Conservation (phyloP, 2,888 invertebrate species). For the Epinotia ramella region DNA sequence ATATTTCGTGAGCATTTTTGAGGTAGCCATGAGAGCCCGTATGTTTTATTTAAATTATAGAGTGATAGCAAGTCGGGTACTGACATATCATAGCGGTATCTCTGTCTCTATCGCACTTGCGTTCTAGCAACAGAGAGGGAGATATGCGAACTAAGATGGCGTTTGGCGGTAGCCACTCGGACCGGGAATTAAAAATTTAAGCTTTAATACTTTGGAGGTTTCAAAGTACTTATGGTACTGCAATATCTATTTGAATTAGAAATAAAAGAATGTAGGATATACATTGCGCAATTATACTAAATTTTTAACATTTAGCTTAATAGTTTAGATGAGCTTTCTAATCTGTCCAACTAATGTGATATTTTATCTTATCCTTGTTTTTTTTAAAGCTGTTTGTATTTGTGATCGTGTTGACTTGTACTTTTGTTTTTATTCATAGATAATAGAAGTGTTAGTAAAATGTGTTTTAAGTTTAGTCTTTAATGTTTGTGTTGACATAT, state of each 20-base stretch:
- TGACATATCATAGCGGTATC: neutral
- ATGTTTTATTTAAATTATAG: neutral
- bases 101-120: too few relatives aligned
- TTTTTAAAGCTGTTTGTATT: slow-evolving; percentile 13
- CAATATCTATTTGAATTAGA: neutral
- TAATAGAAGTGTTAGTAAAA: neutral
- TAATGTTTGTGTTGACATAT: neutral
- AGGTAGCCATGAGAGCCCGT: neutral
- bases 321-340: slow-evolving; percentile 17
- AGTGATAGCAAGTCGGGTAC: neutral
- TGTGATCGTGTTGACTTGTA: slow-evolving; percentile 7
- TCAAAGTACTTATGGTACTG: neutral
- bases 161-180: too few relatives aligned
- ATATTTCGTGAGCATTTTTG: slow-evolving; percentile 31
- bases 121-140: too few relatives aligned
- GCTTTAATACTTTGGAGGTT: neutral
- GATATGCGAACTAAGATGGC: too few relatives aligned
- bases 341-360: slow-evolving; percentile 34
- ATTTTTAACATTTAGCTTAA: slow-evolving; percentile 17
- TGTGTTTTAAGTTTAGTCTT: neutral
- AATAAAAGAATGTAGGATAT: neutral
- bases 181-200: neutral
- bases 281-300: neutral
- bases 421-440: slow-evolving; percentile 9
- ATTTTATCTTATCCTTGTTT: slow-evolving; percentile 19